phyloP scores from a whole-genome alignment of 2,113 vertebrate genomes.

The Myotis brandtii region DNA sequence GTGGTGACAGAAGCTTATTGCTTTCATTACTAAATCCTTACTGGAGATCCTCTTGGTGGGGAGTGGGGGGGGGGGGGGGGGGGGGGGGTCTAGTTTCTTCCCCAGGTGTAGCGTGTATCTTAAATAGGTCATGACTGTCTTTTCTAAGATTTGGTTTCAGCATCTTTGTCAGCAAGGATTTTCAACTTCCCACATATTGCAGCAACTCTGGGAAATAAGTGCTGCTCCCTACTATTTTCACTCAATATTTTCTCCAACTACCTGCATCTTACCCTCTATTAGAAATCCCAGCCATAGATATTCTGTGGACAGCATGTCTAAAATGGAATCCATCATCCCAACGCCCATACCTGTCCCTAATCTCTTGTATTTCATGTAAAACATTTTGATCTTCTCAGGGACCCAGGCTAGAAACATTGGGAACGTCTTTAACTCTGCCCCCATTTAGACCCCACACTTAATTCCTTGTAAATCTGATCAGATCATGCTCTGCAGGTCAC shows the following conservation, averaged over 20 bases:
- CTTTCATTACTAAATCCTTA: background rate
- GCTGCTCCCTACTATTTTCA: background rate
- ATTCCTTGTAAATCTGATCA: background rate
- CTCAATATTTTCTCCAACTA: background rate
- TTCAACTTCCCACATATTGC: background rate
- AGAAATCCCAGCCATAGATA: background rate
- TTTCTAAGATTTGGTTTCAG: background rate
- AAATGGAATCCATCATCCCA: background rate
- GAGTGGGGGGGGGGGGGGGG: too few species aligned
- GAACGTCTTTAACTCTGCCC: background rate
- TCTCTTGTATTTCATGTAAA: background rate
- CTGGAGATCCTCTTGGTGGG: background rate
- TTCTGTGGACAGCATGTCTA: background rate
- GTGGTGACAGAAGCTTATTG: background rate
- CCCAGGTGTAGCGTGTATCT: background rate
- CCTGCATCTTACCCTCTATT: background rate
- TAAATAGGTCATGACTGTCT: background rate
- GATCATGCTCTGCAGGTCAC: background rate
- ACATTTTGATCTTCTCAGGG: background rate
- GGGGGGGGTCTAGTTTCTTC: background rate
- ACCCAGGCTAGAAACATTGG: background rate
- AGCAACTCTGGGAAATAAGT: background rate
- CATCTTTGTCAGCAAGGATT: background rate
- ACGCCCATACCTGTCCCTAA: background rate
- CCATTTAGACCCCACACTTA: background rate